phyloP scores from a whole-genome alignment of 1,140 invertebrate species.

The Acromyrmex charruanus region DNA sequence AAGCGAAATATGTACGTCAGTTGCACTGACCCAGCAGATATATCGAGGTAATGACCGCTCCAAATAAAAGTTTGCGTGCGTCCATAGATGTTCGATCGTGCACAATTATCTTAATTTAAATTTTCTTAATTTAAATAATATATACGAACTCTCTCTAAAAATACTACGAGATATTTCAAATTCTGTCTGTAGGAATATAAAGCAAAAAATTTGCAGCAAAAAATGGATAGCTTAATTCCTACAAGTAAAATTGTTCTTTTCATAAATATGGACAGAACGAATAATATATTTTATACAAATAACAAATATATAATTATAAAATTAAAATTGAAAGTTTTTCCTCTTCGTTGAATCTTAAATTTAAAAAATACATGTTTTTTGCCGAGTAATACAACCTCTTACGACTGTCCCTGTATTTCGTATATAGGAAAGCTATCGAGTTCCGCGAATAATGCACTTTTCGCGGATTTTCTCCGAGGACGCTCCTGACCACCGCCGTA shows the following conservation, averaged over 20 bases:
- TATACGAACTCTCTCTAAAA: neutral
- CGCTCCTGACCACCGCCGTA: constrained; percentile 32
- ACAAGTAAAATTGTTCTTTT: neutral
- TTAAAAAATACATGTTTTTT: neutral
- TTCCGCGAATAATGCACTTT: constrained; percentile 21
- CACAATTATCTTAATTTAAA: constrained; percentile 50
- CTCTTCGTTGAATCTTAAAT: neutral
- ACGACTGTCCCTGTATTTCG: neutral
- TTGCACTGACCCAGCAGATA: constrained; percentile 44
- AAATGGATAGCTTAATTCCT: neutral
- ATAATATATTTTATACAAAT: neutral
- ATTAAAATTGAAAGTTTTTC: neutral
- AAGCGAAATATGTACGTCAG: constrained; percentile 36
- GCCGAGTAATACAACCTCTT: neutral
- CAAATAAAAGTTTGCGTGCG: constrained; percentile 49
- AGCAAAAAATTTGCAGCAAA: neutral
- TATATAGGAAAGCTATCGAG: neutral
- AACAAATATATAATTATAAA: neutral
- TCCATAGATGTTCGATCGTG: constrained; percentile 10
- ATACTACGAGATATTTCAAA: neutral
- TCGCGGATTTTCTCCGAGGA: constrained; percentile 12
- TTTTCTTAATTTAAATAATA: constrained; percentile 1
- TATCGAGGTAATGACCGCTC: constrained; percentile 54
- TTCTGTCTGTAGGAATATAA: neutral
- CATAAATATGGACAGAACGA: neutral